Base-by-base conservation (phyloP, 2,797 vertebrate genomes). In the Pipistrellus pygmaeus region DNA sequence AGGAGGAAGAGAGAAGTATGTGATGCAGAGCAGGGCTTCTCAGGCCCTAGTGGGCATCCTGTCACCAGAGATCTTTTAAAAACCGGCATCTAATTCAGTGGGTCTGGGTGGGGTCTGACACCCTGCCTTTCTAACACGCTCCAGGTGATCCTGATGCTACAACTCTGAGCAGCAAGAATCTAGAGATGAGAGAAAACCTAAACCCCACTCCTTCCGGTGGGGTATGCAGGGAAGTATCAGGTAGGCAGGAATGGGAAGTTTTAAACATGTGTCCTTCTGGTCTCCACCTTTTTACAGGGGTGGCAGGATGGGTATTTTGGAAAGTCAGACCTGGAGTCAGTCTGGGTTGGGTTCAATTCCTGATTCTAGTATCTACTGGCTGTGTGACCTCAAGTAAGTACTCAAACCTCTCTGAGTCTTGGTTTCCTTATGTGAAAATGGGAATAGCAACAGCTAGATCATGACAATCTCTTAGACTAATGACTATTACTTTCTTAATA, bases 361-460 rank as follows among this genome's bases (percentile, higher is more conserved):
- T 35, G 18, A 87, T 72, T 46, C n/a, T n/a, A 57, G 1, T 30
- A 27, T 66, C 66, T 66, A 30, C 41, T 68, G 17, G 27, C 12
- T 73, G 8, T 83, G 27, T 73, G 51, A 82, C 27, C 38, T 51
- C 48, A 30, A 55, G 15, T 13, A 57, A 73, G 35, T 72, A 13
- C 15, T 18, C 17, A n/a, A 73, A 48, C 38, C n/a, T 51, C 85
- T 84, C 82, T 71, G 48, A 83, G 23, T 10, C n/a, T 89, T 76
- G 35, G 8, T 32, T 85, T 91, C 53, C 32, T 32, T 66, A 71
- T 13, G n/a, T 87, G 55, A 92, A 92, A 77, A 92, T 71, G 38
- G 21, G 8, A 76, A 69, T 30, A 75, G 12, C 44, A 80, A 72
- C 4, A 81, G 15, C n/a, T 76, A 60, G 32, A 81, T 46, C 68